Evolutionary conservation across 2,113 vertebrate genomes (phyloP).

Genomic region (Rafetus swinhoei): DNA sequence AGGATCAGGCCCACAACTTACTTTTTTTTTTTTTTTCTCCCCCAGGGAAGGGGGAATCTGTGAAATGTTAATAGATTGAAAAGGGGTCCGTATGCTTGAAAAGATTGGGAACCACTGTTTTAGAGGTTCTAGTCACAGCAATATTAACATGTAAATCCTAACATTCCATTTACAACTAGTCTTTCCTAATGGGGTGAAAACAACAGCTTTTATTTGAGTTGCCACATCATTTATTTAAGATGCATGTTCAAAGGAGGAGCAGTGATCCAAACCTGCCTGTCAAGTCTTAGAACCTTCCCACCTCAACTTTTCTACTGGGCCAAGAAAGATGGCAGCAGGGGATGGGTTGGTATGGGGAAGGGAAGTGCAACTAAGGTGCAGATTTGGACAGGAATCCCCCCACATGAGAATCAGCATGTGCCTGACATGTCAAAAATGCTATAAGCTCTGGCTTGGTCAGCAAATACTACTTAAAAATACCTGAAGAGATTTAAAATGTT

Average conservation of each 20-base stretch:
- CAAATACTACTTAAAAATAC: constrained; percentile 51
- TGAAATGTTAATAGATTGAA: too few species aligned
- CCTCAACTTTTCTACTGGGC: constrained; percentile 23
- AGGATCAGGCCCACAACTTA: too few species aligned
- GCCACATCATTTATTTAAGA: not conserved
- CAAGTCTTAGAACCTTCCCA: constrained; percentile 24
- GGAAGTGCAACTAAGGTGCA: not conserved
- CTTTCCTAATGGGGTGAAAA: not conserved
- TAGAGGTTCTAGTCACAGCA: not conserved
- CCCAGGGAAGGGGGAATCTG: too few species aligned
- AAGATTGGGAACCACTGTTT: not conserved
- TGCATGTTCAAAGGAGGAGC: not conserved
- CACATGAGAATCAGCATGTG: not conserved
- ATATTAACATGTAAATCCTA: not conserved
- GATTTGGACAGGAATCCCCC: not conserved
- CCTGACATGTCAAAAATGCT: constrained; percentile 37
- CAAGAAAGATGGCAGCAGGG: constrained; percentile 23
- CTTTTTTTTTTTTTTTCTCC: too few species aligned
- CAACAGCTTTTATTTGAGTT: not conserved
- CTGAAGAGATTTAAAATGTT: constrained; percentile 41
- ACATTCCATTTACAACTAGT: not conserved
- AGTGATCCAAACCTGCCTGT: not conserved
- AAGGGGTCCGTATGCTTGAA: too few species aligned
- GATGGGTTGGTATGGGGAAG: not conserved
- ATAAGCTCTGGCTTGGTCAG: not conserved